Evolutionary conservation across 2,113 vertebrate genomes (phyloP), one percentile per base, ranked within the genome.

Genomic region (Brachionichthys hirsutus): DNA sequence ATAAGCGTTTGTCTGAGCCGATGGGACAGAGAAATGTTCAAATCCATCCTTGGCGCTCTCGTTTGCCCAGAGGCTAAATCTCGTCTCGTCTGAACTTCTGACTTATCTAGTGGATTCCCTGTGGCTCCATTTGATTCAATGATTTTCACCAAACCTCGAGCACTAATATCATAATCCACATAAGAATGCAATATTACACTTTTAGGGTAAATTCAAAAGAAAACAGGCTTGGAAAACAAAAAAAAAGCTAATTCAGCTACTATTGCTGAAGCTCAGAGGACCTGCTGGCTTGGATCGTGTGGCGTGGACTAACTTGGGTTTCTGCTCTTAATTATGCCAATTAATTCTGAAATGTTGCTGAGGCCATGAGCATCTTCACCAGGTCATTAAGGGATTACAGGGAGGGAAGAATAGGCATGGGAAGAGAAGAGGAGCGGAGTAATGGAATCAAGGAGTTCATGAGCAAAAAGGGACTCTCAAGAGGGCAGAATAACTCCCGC

Each of bases 261-360:
- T 16, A 12, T 36, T 40, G 50, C 60, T 49, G 48, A 44, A 56
- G 60, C 70, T 60, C n/a, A 4, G 46, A 78, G 55, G 56, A 72
- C 68, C 73, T 57, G 60, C 16, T 60, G 67, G 68, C 67, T 67
- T 24, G 47, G 13, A 53, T 65, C 58, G 1, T 54, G 70, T 60
- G 56, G 64, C 70, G 59, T 5, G 9, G 59, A 66, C 61, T 87
- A 88, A 87, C 83, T n/a, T 72, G 74, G 80, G 80, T 81, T 85
- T 82, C 82, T 60, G 2, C 60, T 70, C 67, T 60, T 87, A 88
- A 91, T 89, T 82, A 89, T 82, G 62, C 68, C 77, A 75, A 87
- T 89, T 89, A 85, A 89, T 87, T 89, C 84, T 73, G 75, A 83
- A 77, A 77, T 63, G 59, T 58, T 80, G 77, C 53, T 30, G 72